These are phyloP conservation scores for Seriola quinqueradiata DNA, from an alignment of 2,113 vertebrate species.

Conservation along the genomic window DNA sequence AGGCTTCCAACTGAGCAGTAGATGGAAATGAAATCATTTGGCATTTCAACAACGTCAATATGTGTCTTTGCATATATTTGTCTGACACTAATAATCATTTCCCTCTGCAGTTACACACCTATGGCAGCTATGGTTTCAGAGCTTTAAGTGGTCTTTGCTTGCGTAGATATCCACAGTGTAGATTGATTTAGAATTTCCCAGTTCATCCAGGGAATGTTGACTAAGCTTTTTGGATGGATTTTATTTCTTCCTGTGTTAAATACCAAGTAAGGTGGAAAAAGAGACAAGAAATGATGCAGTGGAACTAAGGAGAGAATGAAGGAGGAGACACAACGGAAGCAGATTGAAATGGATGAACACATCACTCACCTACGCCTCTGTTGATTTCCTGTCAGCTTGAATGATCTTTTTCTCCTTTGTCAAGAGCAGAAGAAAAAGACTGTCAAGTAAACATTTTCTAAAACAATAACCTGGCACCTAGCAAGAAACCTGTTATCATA, in stretches of 20 bases:
- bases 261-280: background rate
- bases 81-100: slow-evolving; percentile 6
- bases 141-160: background rate
- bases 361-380: slow-evolving; percentile 21
- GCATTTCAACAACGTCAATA: background rate
- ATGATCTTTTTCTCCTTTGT: slow-evolving; percentile 36
- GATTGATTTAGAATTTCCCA: background rate
- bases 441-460: slow-evolving; percentile 11
- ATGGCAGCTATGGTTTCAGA: background rate
- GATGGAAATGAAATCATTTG: slow-evolving; percentile 34
- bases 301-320: background rate
- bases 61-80: background rate
- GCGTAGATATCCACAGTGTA: background rate
- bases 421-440: slow-evolving; percentile 12
- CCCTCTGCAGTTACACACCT: background rate
- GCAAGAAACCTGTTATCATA: slow-evolving; percentile 4
- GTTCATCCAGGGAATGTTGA: background rate
- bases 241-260: background rate
- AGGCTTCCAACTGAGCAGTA: slow-evolving; percentile 33
- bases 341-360: slow-evolving; percentile 12
- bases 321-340: slow-evolving; percentile 16
- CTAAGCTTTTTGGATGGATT: background rate
- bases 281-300: background rate
- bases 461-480: slow-evolving; percentile 7
- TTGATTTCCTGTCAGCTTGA: slow-evolving; percentile 62